Evolutionary conservation across 2,797 vertebrate genomes (phyloP).

Genomic region (Tenualosa ilisha): DNA sequence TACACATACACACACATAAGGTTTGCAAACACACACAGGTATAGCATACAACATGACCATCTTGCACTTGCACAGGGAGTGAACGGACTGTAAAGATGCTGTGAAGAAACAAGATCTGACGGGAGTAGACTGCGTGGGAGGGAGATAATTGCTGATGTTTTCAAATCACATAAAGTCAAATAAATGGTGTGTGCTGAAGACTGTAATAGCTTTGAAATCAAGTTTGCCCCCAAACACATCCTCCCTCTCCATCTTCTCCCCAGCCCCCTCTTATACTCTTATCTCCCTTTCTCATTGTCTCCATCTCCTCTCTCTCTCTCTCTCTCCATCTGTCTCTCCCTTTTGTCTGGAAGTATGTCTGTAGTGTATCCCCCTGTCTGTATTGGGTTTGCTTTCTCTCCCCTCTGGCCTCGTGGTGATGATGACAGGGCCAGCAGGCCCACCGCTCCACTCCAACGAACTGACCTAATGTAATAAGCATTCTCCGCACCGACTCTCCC

Average conservation of each 20-base stretch:
- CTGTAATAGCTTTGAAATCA: slow-evolving; percentile 58
- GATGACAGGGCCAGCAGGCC: slow-evolving; percentile 63
- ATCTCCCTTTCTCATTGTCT: background rate
- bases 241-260: background rate
- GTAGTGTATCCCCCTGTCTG: slow-evolving; percentile 24
- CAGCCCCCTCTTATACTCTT: background rate
- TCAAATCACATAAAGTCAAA: slow-evolving; percentile 55
- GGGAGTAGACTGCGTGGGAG: slow-evolving; percentile 26
- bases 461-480: slow-evolving; percentile 75
- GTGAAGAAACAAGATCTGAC: slow-evolving; percentile 42
- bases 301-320: background rate
- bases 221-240: slow-evolving; percentile 47
- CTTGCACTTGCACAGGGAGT: background rate
- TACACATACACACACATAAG: background rate
- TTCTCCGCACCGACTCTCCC: slow-evolving; percentile 67
- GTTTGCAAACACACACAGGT: background rate
- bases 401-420: slow-evolving; percentile 61
- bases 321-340: background rate
- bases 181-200: slow-evolving; percentile 48
- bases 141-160: slow-evolving; percentile 53
- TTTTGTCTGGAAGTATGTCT: slow-evolving; percentile 21
- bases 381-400: slow-evolving; percentile 57
- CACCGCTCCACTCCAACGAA: slow-evolving; percentile 63
- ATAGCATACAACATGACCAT: background rate
- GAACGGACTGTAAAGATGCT: background rate